Evolutionary conservation across 2,888 invertebrate species (phyloP).

Genomic region (Drosophila mayaguana): DNA sequence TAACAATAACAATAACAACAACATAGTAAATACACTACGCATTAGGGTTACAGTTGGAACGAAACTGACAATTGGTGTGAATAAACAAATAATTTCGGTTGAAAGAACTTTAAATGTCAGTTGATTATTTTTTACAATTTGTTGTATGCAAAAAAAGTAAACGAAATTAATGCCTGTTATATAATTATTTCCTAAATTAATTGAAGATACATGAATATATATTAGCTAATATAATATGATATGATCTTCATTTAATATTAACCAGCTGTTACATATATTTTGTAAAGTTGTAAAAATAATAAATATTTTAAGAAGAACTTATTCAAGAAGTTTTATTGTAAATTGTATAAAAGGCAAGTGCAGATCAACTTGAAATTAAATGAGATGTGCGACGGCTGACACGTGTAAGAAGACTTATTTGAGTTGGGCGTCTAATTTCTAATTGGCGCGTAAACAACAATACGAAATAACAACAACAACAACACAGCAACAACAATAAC

Average conservation of each 20-base stretch:
- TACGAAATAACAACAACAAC: slow-evolving; percentile 10
- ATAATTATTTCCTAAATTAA: not conserved
- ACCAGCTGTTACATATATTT: too few species aligned
- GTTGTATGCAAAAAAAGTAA: too few species aligned
- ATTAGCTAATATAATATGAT: too few species aligned
- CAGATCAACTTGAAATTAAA: too few species aligned
- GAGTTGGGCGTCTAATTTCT: slow-evolving; percentile 14
- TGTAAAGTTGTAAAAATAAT: too few species aligned
- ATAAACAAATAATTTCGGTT: slow-evolving; percentile 9
- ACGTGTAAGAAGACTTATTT: slow-evolving; percentile 35
- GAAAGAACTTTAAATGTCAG: slow-evolving; percentile 11
- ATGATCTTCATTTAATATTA: too few species aligned
- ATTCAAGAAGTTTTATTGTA: too few species aligned
- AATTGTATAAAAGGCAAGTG: too few species aligned
- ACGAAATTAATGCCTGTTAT: too few species aligned
- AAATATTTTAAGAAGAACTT: too few species aligned
- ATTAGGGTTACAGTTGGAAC: slow-evolving; percentile 15
- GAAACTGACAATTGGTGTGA: not conserved
- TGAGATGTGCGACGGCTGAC: not conserved
- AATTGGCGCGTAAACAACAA: slow-evolving; percentile 38
- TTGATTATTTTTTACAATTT: not conserved
- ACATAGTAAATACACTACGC: slow-evolving; percentile 35
- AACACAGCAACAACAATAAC: slow-evolving; percentile 6
- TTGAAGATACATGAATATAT: too few species aligned
- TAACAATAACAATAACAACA: slow-evolving; percentile 9